Base-by-base conservation (phyloP, 2,797 vertebrate genomes). In the Hyperoplus lanceolatus region DNA sequence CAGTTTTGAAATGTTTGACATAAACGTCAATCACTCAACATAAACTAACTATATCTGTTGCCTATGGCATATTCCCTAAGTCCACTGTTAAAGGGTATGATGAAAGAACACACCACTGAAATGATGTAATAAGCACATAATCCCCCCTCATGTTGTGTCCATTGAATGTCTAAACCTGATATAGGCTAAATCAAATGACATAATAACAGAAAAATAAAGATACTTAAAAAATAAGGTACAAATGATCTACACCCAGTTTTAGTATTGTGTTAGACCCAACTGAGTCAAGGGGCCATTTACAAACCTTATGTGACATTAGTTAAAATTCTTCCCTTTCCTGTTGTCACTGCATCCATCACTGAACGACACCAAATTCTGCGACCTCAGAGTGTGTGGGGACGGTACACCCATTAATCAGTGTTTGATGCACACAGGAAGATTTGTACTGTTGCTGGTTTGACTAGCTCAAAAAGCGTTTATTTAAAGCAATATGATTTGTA, bases 401-500 rank as follows among this genome's bases (percentile, higher is more conserved):
- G 18, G 48, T 16, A 15, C 14, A 38, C 1, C 55, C 55, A 59
- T 71, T 58, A 64, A 51, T 70, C 67, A 70, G 9, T 16, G 38
- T 42, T 43, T 38, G 29, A 65, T 36, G 14, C 45, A 21, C 53
- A 57, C 39, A 14, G 48, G 5, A 46, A n/a, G 55, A 71, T 38
- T n/a, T 41, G 54, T n/a, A 18, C 16, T 43, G 45, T 46, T 69
- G 39, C 46, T 56, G 21, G 6, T 43, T 62, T 39, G 16, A 63
- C 57, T 58, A 10, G 48, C 48, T 68, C 39, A 79, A 61, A 15
- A 61, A 67, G 14, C 43, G 4, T 49, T 51, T 50, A 55, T 60
- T 56, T 9, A 38, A 55, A 53, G 49, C 14, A 54, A 14, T 48
- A 15, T 36, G 5, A 53, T 46, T 73, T 62, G 16, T 53, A 2